Evolutionary conservation across 2,797 vertebrate genomes (phyloP), one percentile per base, ranked within the genome.

Genomic region (Spondyliosoma cantharus): DNA sequence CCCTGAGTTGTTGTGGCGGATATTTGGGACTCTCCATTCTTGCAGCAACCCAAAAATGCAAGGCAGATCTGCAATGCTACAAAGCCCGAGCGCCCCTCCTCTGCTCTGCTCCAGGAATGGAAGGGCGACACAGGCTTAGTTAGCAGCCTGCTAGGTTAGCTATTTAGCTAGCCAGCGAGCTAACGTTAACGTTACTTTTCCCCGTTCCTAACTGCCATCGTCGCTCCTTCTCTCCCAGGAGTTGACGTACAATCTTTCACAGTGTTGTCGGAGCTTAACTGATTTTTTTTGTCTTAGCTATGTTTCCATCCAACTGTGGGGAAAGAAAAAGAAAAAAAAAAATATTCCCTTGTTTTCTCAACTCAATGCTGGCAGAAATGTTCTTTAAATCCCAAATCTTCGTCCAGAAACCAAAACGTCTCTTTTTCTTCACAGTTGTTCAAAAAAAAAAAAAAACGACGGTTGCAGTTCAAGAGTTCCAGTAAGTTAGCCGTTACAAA

Each of bases 1-100:
- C 77, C 76, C 48, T 46, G 88, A 87, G 86, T 86, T 78, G 87
- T 69, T 88, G 76, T 80, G 79, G 82, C 59, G 73, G 71, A 84
- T 88, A 73, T 90, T 59, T 85, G 76, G 80, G 89, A 80, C 88
- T 90, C 91, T 93, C 91, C 93, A 95, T 94, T 92, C 82, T 88
- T 91, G 88, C 90, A 89, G 84, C 78, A 84, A 86, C 71, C 79
- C 48, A 58, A 77, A 90, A 85, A 87, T 70, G 79, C 84, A 76
- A 88, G 86, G 80, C 82, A 93, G 94, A 93, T 92, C 95, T 94
- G 94, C 95, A 95, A 93, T 94, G 94, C 94, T 94, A 93, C 95
- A 95, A 94, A 94, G 91, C 88, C 90, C 86, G 61, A 74, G 88
- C 88, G 94, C 94, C 94, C 94, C 95, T 95, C 94, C 95, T 95